Base-by-base conservation (phyloP, 2,888 invertebrate genomes). In the Torymus aiolomorphi region DNA sequence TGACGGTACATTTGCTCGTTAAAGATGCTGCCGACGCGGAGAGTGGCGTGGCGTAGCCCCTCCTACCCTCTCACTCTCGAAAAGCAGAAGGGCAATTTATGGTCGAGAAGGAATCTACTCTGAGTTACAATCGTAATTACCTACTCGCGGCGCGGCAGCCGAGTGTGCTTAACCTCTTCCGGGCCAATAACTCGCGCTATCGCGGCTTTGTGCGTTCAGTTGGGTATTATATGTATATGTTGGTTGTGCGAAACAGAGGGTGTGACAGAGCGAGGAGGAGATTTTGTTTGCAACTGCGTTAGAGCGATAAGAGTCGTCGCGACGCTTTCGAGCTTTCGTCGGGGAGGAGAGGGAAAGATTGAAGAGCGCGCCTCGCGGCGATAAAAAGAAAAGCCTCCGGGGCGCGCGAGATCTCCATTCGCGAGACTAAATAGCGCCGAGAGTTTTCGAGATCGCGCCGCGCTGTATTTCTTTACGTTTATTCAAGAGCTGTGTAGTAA, bases 1-100 rank as follows among this genome's bases (percentile, higher is more conserved):
- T 84, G 84, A 78, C 82, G 78, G 82, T 82, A 82, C 83, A 83
- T 83, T 83, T 81, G 82, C 83, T 82, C 81, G 83, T 83, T 83
- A 82, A 84, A 84, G 83, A 83, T 81, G 81, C 82, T 42, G 8
- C 82, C 42, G 42, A 8, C 5, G 8, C 8, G n/a, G n/a, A 10
- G 42, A 42, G 8, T 42, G 8, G 42, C 42, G 42, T 31, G 31
- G 3, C 4, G 8, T 42, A 42, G 5, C 42, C 42, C 42, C 8
- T 42, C 42, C 8, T 3, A 2, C 5, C 4, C 42, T 8, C 42
- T 42, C 8, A 8, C 42, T 42, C 42, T 42, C 8, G 42, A 0
- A 42, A 42, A 42, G 18, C 8, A 62, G 63, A 42, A 14, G 16
- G 42, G 63, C 24, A 71, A 71, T 76, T 76, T 76, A 70, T 16